Percentiles rank a stretch among this genome's conserved stretches.
phyloP scores from a whole-genome alignment of 2,797 vertebrate species.

The Poeciliopsis gracilis region DNA sequence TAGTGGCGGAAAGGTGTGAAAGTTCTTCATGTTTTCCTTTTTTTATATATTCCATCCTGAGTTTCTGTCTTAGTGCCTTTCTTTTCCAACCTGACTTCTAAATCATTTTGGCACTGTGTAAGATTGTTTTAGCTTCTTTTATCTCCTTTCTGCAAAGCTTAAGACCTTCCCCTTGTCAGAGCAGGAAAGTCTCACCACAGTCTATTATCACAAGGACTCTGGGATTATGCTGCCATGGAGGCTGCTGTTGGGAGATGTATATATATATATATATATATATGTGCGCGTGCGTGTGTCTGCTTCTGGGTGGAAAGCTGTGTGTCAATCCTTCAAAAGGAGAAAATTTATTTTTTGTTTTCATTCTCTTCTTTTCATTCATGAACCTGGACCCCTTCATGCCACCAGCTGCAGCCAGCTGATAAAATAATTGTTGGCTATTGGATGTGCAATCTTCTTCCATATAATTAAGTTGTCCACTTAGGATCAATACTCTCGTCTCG shows the following conservation, averaged over 20 bases:
- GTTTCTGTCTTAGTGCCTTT: constrained; percentile 66
- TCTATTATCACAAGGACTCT: constrained; percentile 51
- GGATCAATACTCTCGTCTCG: constrained; percentile 71
- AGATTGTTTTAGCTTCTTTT: constrained; percentile 56
- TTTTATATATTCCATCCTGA: constrained; percentile 41
- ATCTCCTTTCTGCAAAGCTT: constrained; percentile 41
- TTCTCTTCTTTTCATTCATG: constrained; percentile 52
- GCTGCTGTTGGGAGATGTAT: constrained; percentile 54
- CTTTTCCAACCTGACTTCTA: constrained; percentile 37
- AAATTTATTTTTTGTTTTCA: neutral
- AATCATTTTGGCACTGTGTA: constrained; percentile 43
- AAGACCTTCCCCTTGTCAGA: constrained; percentile 50
- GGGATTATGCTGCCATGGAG: constrained; percentile 50
- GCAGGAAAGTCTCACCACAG: constrained; percentile 50
- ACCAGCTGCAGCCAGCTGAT: constrained; percentile 47
- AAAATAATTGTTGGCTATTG: constrained; percentile 60
- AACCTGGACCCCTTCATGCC: constrained; percentile 50
- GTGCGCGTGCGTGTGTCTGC: constrained; percentile 2
- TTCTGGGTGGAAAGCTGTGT: constrained; percentile 41
- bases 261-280: neutral
- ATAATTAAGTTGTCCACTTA: constrained; percentile 80
- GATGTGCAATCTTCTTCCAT: constrained; percentile 65
- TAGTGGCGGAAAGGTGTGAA: constrained; percentile 20
- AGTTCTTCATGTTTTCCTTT: constrained; percentile 17
- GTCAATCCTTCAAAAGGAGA: constrained; percentile 17